Base-by-base conservation (phyloP, 1,140 invertebrate genomes). In the Marisa cornuarietis region DNA sequence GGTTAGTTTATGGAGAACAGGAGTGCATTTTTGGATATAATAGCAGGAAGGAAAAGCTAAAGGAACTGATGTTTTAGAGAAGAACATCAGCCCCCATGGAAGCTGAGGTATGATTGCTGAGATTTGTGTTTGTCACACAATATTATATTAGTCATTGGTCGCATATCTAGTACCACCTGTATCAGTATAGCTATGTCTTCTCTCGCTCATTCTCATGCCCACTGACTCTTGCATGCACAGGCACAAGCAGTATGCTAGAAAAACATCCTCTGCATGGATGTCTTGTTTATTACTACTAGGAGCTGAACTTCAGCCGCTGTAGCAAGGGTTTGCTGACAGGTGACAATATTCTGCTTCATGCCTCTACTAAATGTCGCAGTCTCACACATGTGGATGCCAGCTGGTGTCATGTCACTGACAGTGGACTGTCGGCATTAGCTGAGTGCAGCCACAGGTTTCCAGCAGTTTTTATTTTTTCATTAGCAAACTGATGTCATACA, bases 371-470 rank as follows among this genome's bases (percentile, higher is more conserved):
- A 26, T 90, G 90, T 85, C 83, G 85, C 24, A 81, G 87, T 62
- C 80, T 90, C 62, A 90, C 89, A 54, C 87, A 90, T 81, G 71
- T 90, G 18, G 90, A 90, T 82, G 86, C 85, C 71, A 90, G 89
- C 82, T 90, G 86, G 87, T 88, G 87, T 72, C 84, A 87, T 81
- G 83, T 89, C 26, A 89, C 85, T 22, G 88, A 90, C 80, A 86
- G 83, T 72, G 87, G 87, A 7, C 77, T 90, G n/a, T 81, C 84
- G 61, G 87, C 90, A n/a, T 85, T 90, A 22, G 83, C 87, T 61
- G 82, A 85, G 42, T 80, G 83, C 74, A 80, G 83, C 69, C 79
- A 90, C 65, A 88, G 87, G 89, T 89, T 80, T 76, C 76, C 68
- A 58, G 54, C 16, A 18, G 11, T 58, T 11, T 11, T 58, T 18